Evolutionary conservation across 1,140 invertebrate species (phyloP), one percentile per base, ranked within the genome.

Genomic region (Dinoponera quadriceps): DNA sequence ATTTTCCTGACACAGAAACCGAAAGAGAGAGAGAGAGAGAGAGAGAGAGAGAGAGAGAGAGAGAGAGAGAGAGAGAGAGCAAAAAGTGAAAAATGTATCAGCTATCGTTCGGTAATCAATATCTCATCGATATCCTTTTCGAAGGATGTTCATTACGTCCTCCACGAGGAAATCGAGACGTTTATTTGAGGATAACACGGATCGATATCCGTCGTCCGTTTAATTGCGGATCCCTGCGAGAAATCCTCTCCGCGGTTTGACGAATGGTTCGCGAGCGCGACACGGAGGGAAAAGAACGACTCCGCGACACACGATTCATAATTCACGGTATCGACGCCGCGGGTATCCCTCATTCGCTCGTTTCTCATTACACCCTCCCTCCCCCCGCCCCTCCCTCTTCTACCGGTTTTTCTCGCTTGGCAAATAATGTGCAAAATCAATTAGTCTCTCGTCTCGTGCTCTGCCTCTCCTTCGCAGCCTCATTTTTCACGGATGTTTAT

Each of bases 301-400:
- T 80, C 72, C 29, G 62, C 69, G 65, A 80, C 69, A 55, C 66
- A 68, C 73, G 65, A 90, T 90, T 88, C 71, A 89, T 88, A 90
- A 90, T 88, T 90, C 75, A 87, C 81, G 48, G 73, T 85, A 68
- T 90, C 82, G 85, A 73, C 83, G 80, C 82, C 81, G 72, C 83
- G 48, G 84, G 83, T 63, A 80, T 85, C 55, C 81, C 33, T 33
- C 27, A 82, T 73, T 74, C 80, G 48, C 69, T 65, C 74, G 68
- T 72, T 69, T 62, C 13, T 69, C 62, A 3, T 22, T 57, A 16
- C 44, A n/a, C n/a, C n/a, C n/a, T n/a, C n/a, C n/a, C n/a, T n/a
- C n/a, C n/a, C n/a, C n/a, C n/a, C n/a, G n/a, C n/a, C n/a, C 74
- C 29, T 9, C 27, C 20, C 33, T 55, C 14, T 73, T 63, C 49